A percentile compares a stretch with the other conserved stretches of the same genome.
These are phyloP conservation scores for Ips nitidus DNA, from an alignment of 1,140 invertebrate genomes.

Conservation along the genomic window DNA sequence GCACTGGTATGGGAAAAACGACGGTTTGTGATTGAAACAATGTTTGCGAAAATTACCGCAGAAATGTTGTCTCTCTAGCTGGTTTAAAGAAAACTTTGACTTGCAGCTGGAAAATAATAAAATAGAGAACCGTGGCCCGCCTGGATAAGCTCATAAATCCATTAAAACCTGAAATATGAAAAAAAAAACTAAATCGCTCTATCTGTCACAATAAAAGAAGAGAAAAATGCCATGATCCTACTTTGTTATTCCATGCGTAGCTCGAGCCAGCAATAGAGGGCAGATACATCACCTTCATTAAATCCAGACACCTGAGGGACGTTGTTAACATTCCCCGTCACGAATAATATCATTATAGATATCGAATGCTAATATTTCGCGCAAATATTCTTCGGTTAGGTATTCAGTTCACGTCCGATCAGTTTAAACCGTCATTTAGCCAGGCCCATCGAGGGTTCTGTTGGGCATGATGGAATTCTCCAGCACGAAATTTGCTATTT, in stretches of 20 bases:
- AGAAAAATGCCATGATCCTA: constrained; percentile 5
- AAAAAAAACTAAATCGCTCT: too few relatives aligned
- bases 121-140: too few relatives aligned
- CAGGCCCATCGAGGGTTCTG: constrained; percentile 18
- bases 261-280: constrained; percentile 1
- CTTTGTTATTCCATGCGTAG: constrained; percentile 15
- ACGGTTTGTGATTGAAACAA: too few relatives aligned
- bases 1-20: too few relatives aligned
- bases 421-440: constrained; percentile 33
- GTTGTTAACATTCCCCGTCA: constrained; percentile 33
- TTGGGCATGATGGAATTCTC: constrained; percentile 27
- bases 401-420: constrained; percentile 33
- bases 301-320: constrained; percentile 28
- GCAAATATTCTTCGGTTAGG: constrained; percentile 22
- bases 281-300: constrained; percentile 29
- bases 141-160: too few relatives aligned
- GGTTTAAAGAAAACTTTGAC: too few relatives aligned
- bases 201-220: too few relatives aligned
- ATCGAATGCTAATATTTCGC: constrained; percentile 33
- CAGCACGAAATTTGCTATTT: constrained; percentile 6
- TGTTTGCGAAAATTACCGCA: too few relatives aligned
- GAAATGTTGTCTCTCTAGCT: too few relatives aligned
- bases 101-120: too few relatives aligned
- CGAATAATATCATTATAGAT: constrained; percentile 34
- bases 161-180: too few relatives aligned